These are phyloP conservation scores for Anoplius nigerrimus DNA, from an alignment of 2,888 invertebrate species.

Conservation along the genomic window DNA sequence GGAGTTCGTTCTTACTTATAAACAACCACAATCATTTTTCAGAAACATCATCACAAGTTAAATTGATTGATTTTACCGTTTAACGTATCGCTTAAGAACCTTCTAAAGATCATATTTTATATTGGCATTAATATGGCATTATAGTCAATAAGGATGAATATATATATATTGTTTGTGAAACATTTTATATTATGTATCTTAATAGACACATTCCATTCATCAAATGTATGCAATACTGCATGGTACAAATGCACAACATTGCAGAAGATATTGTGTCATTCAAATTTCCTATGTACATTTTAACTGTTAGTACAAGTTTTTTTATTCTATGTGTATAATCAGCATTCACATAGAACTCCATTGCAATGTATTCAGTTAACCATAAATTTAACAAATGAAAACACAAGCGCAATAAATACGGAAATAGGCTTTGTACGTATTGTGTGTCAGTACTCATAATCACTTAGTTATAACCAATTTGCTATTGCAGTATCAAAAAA, in stretches of 20 bases:
- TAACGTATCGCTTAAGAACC: slow-evolving; percentile 37
- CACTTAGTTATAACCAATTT: background rate
- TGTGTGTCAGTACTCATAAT: background rate
- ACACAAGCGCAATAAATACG: too few species aligned
- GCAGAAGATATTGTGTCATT: too few species aligned
- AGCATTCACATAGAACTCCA: too few species aligned
- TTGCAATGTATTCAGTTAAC: too few species aligned
- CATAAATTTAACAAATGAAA: too few species aligned
- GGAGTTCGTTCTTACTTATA: slow-evolving; percentile 2
- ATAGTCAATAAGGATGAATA: slow-evolving; percentile 39
- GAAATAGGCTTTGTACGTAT: background rate
- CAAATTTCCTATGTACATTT: too few species aligned
- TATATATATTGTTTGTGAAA: slow-evolving; percentile 5
- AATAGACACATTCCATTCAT: too few species aligned
- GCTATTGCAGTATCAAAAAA: background rate
- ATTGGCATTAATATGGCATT: slow-evolving; percentile 41
- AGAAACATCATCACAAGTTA: slow-evolving; percentile 56
- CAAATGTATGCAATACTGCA: too few species aligned
- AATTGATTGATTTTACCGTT: slow-evolving; percentile 33
- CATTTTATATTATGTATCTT: too few species aligned
- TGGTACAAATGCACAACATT: too few species aligned
- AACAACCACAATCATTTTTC: slow-evolving; percentile 31
- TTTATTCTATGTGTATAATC: too few species aligned
- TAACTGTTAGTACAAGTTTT: too few species aligned
- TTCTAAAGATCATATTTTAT: slow-evolving; percentile 46